Conservation (phyloP, 2,113 vertebrate species). For the Onychostruthus taczanowskii region DNA sequence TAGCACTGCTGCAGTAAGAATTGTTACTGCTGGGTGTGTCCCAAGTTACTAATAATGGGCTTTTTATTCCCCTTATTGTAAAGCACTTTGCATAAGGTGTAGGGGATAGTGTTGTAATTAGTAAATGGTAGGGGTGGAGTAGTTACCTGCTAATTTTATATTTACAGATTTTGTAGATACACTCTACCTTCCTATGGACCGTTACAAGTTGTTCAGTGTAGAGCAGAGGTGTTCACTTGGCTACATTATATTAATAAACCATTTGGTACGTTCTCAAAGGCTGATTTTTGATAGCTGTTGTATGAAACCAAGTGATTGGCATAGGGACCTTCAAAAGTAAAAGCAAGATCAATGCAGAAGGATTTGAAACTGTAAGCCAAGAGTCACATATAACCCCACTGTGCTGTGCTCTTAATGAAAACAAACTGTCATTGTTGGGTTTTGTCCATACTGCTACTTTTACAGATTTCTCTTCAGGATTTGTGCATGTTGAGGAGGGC, state of each 20-base stretch:
- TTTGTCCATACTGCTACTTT: neutral
- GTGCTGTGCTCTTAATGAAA: neutral
- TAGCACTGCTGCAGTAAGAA: neutral
- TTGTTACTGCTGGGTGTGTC: neutral
- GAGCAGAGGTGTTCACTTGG: neutral
- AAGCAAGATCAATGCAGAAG: neutral
- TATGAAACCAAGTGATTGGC: neutral
- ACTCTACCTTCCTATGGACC: neutral
- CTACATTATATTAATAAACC: neutral
- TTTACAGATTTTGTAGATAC: neutral
- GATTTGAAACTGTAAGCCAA: neutral
- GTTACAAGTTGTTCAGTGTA: neutral
- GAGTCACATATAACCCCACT: neutral
- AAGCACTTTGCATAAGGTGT: neutral
- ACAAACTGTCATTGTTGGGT: neutral
- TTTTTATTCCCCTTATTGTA: neutral
- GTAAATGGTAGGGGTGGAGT: neutral
- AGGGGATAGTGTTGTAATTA: neutral
- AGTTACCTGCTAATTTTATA: neutral
- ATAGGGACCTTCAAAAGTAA: neutral
- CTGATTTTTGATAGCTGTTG: neutral
- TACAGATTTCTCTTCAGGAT: neutral
- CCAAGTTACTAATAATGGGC: neutral
- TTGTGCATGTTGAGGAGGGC: neutral
- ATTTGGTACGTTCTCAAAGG: neutral